Evolutionary conservation across 2,888 invertebrate genomes (phyloP), one percentile per base, ranked within the genome.

Genomic region (Macrophya alboannulata): DNA sequence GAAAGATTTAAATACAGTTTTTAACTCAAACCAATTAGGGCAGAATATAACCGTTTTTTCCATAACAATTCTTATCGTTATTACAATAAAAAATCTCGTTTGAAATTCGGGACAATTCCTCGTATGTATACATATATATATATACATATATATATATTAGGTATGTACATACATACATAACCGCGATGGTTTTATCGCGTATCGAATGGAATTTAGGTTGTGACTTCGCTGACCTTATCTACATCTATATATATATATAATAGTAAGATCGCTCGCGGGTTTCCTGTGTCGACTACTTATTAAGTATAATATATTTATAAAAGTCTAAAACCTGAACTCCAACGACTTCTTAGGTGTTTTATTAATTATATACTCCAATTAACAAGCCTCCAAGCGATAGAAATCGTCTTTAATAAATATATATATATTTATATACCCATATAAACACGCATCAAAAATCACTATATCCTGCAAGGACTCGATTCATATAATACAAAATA

Each of bases 151-250:
- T 40, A 21, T n/a, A n/a, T n/a, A n/a, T n/a, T n/a, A n/a, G 21
- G 21, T 21, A 62, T 10, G 12, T 10, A 15, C 25, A 15, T 40
- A 17, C 43, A n/a, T 72, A 12, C 12, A 72, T 40, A 21, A n/a
- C n/a, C n/a, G 48, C 45, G 76, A 43, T 76, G 21, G 25, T 76
- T 37, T n/a, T 40, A 17, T 76, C 25, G 37, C 43, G 48, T 48
- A 9, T 45, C 76, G 43, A 48, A 25, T 76, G 76, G 76, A 76
- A 76, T 76, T 76, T 76, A 76, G 76, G 76, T 48, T 76, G 76
- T 48, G 76, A 76, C 76, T 48, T 76, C 48, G 48, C 25, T 25
- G 76, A 76, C 76, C 76, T 76, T 76, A 76, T 76, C 76, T 76
- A 25, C 15, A 40, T 43, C 8, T 71, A 31, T n/a, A 65, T 15